A percentile compares a stretch with the other conserved stretches of the same genome.
Conservation (phyloP, 2,113 vertebrate genomes). For the Apteryx owenii region DNA sequence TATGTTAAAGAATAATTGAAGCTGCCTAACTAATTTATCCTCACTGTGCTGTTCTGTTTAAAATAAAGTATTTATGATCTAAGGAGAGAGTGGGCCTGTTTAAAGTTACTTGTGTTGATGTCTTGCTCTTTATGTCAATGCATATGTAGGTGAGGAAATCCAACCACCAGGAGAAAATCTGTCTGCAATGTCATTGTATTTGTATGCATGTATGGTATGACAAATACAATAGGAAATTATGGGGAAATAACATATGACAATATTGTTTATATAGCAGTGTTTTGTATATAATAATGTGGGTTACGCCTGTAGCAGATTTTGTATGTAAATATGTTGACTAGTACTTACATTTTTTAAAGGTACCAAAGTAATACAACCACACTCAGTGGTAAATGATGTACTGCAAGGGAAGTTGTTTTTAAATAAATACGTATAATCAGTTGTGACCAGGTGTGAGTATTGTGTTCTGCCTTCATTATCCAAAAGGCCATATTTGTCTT, state of each 20-base stretch:
- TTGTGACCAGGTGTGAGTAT: fast-evolving
- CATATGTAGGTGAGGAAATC: fast-evolving
- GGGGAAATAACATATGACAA: fast-evolving
- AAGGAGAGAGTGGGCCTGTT: background rate
- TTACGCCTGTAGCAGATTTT: background rate
- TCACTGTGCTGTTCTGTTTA: background rate
- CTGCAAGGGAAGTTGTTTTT: fast-evolving
- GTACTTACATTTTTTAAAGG: background rate
- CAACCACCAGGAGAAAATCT: fast-evolving
- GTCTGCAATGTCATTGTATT: fast-evolving
- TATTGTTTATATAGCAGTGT: fast-evolving
- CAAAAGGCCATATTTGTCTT: fast-evolving
- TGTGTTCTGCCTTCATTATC: fast-evolving
- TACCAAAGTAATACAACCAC: background rate
- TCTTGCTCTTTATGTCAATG: background rate
- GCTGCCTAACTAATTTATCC: background rate
- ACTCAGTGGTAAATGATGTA: fast-evolving
- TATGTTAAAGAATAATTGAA: background rate
- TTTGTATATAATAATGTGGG: background rate
- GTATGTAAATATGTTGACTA: fast-evolving
- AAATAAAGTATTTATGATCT: background rate
- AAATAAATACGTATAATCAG: background rate
- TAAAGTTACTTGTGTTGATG: too few relatives aligned
- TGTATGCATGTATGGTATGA: fast-evolving
- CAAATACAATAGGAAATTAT: fast-evolving